These are phyloP conservation scores for Ornithoptera priamus DNA, from an alignment of 2,888 invertebrate species.

Conservation along the genomic window DNA sequence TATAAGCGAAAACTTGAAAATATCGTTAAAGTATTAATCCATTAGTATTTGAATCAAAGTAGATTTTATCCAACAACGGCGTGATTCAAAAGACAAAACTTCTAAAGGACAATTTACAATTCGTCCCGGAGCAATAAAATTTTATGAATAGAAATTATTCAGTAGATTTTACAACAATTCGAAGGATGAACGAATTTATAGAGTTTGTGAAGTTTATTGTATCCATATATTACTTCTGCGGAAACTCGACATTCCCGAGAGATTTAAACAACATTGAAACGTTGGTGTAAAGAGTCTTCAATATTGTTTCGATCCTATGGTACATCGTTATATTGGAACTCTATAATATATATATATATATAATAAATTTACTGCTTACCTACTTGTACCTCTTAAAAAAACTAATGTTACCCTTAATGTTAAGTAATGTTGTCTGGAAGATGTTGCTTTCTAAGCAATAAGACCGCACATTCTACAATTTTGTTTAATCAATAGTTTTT, in stretches of 20 bases:
- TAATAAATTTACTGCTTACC: too few species aligned
- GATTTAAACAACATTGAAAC: neutral
- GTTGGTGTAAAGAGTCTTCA: neutral
- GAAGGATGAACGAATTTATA: constrained; percentile 4
- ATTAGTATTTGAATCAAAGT: neutral
- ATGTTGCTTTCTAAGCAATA: too few species aligned
- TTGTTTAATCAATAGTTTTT: too few species aligned
- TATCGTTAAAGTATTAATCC: too few species aligned
- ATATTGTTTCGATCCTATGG: neutral
- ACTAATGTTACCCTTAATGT: too few species aligned
- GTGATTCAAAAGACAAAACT: neutral
- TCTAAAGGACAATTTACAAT: neutral
- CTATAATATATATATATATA: too few species aligned
- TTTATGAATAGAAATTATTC: constrained; percentile 10
- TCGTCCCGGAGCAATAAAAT: constrained; percentile 3
- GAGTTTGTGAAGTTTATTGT: constrained; percentile 2
- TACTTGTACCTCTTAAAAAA: too few species aligned
- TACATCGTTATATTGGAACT: too few species aligned
- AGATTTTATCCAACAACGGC: neutral
- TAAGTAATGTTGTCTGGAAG: too few species aligned
- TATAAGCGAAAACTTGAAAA: too few species aligned
- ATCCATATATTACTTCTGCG: constrained; percentile 1
- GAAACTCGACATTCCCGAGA: neutral
- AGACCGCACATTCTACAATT: too few species aligned
- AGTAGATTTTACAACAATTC: neutral